phyloP scores from a whole-genome alignment of 2,113 vertebrate species.

The Phylloscopus trochilus region DNA sequence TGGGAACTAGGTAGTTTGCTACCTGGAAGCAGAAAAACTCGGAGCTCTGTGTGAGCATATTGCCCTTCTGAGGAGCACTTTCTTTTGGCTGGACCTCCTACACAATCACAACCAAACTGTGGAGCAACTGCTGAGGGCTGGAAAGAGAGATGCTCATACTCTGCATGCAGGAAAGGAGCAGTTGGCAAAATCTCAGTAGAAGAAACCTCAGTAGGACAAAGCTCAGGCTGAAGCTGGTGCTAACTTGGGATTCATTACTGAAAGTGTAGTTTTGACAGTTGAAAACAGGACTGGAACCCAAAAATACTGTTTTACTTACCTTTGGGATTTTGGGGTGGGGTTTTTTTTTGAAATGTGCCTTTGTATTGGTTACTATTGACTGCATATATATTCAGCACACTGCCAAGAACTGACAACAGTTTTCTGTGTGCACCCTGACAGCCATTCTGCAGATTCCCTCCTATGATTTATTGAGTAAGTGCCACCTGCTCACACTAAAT shows the following conservation, averaged over 20 bases:
- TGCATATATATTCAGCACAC: not conserved
- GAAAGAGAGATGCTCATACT: not conserved
- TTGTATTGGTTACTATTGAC: not conserved
- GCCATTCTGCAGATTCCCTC: not conserved
- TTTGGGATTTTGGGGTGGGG: not conserved
- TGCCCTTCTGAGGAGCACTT: not conserved
- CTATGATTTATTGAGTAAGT: not conserved
- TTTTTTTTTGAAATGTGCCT: not conserved
- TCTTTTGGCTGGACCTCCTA: not conserved
- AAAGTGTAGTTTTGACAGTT: not conserved
- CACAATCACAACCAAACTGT: not conserved
- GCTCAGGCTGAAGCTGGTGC: not conserved
- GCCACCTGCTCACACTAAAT: not conserved
- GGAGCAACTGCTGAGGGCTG: not conserved
- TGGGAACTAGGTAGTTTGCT: not conserved
- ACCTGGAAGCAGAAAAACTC: not conserved
- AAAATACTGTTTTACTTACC: not conserved
- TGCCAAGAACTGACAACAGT: not conserved
- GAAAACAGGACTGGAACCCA: not conserved
- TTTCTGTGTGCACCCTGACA: conserved; percentile 3
- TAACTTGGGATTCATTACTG: not conserved
- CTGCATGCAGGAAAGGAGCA: not conserved
- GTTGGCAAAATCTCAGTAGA: not conserved
- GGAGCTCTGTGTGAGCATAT: not conserved
- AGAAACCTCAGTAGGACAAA: not conserved